Base-by-base conservation (phyloP, 2,113 vertebrate genomes). In the Trichomycterus rosablanca region DNA sequence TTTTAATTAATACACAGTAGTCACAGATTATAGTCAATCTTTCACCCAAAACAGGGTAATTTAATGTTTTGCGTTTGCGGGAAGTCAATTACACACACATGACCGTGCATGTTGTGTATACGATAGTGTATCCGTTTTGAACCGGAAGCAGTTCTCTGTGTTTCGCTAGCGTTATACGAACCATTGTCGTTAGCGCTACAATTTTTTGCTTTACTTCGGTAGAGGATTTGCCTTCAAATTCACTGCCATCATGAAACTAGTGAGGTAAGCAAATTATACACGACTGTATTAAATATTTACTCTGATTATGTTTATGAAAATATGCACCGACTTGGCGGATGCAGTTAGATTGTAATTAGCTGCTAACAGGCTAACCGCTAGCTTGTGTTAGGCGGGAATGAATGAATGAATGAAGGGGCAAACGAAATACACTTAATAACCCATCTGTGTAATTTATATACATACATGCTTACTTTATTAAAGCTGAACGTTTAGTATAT, bases 171-270 rank as follows among this genome's bases (percentile, higher is more conserved):
- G 1, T 12, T 20, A 15, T 5, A 67, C 63, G 63, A 55, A 39
- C 37, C 19, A 42, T 1, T 30, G 67, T 74, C 58, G 67, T 70
- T 64, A 39, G 40, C 49, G 79, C 73, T 76, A 75, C 59, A 85
- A 81, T 85, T 83, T 85, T 87, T 80, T 2, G 52, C 24, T 15
- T 48, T 22, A 23, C 45, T 70, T 65, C 20, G 66, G 78, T 81
- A 72, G 70, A 80, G 80, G 76, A 76, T 81, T 80, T 75, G 68
- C 18, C 24, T 57, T 51, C n/a, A 49, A 68, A 16, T 78, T 70
- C 57, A 19, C 77, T 76, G 64, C 77, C 73, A 85, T 32, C 73
- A 89, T 89, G 87, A 89, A 89, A 87, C 83, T 89, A 46, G 87
- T 89, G 26, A 75, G 87, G 88, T 89, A 56, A 66, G 72, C 20